phyloP scores from a whole-genome alignment of 2,888 invertebrate genomes.

The Chloromyia formosa region DNA sequence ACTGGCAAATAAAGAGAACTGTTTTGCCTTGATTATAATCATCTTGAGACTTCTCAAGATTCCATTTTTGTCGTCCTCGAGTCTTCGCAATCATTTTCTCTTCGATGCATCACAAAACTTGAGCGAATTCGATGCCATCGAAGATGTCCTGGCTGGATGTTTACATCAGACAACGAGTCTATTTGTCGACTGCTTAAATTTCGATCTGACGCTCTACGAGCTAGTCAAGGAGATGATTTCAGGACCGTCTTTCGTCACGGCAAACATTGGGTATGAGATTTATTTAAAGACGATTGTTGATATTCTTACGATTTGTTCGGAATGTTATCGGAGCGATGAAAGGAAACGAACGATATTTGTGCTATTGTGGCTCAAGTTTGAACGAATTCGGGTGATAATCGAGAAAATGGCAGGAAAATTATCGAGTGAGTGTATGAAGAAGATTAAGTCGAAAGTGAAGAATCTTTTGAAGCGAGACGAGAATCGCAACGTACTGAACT shows the following conservation, averaged over 20 bases:
- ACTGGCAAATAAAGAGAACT: conserved; percentile 68
- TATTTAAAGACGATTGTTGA: conserved; percentile 67
- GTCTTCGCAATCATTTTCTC: conserved; percentile 62
- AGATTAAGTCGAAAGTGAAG: conserved; percentile 66
- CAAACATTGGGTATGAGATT: conserved; percentile 70
- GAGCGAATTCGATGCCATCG: conserved; percentile 65
- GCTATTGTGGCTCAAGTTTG: conserved; percentile 73
- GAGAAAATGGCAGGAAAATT: conserved; percentile 65
- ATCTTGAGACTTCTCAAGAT: conserved; percentile 68
- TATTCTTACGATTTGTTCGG: conserved; percentile 66
- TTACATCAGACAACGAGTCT: conserved; percentile 51
- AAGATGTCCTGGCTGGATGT: conserved; percentile 64
- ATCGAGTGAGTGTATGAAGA: conserved; percentile 54
- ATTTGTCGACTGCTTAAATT: conserved; percentile 46
- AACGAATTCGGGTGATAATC: conserved; percentile 67
- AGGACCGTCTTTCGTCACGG: conserved; percentile 69
- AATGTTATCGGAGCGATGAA: conserved; percentile 65
- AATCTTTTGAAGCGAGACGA: conserved; percentile 66
- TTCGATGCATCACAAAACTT: conserved; percentile 56
- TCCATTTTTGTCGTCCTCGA: conserved; percentile 67
- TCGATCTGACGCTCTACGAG: conserved; percentile 56
- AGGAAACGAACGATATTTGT: conserved; percentile 65
- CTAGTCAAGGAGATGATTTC: conserved; percentile 66
- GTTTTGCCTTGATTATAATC: conserved; percentile 69
- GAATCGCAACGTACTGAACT: conserved; percentile 68